Base-by-base conservation (phyloP, 2,113 vertebrate genomes). In the Megaleporinus macrocephalus region DNA sequence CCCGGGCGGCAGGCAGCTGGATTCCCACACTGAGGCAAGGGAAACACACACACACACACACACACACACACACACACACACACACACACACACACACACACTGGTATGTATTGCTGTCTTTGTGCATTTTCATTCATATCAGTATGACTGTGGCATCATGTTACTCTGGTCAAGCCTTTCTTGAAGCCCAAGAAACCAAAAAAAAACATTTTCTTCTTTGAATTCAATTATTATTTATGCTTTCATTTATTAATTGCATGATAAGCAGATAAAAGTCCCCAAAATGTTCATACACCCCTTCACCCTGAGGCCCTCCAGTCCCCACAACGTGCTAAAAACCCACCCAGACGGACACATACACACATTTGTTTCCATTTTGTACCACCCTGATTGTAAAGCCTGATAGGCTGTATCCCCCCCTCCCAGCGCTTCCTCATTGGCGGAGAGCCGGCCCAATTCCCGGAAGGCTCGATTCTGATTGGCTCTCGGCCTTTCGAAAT, bases 351-450 rank as follows among this genome's bases (percentile, higher is more conserved):
- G 55, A 57, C 55, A 87, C 73, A 87, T 36, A 36, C 75, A 78
- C 79, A 87, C 78, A 85, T 83, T 86, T 83, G 83, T 87, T 83
- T 87, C 86, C 84, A 87, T 86, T 57, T 86, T 86, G 86, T 82
- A 83, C 78, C 71, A 63, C 76, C 80, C 86, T 84, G 84, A 87
- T 84, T 85, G 83, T 82, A 85, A 82, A 83, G 62, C 22, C 79
- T 76, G 88, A 89, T 86, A 83, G 57, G 79, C 73, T 51, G 26
- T 27, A 12, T 1, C 14, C n/a, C 22, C 57, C 11, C 22, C 24
- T 18, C 57, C 10, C n/a, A 5, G 49, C 5, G 24, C 4, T 13
- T 62, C 65, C 30, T 22, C 41, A 88, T 84, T 85, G 85, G 83
- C 51, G n/a, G 61, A 80, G n/a, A 78, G 41, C 20, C 80, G 55